Evolutionary conservation across 2,113 vertebrate species (phyloP).

Genomic region (Vicugna pacos): DNA sequence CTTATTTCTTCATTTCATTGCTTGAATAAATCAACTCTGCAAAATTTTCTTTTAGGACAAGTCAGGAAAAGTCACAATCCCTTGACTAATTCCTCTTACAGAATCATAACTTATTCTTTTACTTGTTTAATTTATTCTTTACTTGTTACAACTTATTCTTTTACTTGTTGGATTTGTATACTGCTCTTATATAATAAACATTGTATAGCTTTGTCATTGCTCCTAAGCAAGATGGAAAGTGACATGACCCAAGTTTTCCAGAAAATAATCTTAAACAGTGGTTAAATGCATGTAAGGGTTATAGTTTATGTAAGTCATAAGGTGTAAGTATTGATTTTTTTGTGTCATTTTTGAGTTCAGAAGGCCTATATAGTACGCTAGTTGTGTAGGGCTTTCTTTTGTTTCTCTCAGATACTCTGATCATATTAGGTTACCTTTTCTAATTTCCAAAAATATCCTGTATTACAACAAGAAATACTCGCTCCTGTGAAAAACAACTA

Average conservation of each 20-base stretch:
- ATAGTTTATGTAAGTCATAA: constrained; percentile 1
- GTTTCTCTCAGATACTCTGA: neutral
- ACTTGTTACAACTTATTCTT: neutral
- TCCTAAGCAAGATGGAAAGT: neutral
- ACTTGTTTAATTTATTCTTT: neutral
- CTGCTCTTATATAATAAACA: neutral
- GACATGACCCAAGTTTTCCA: neutral
- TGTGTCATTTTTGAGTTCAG: neutral
- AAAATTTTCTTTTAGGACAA: constrained; percentile 24
- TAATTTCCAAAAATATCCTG: neutral
- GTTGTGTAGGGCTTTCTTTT: neutral
- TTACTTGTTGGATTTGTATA: neutral
- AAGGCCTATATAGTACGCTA: neutral
- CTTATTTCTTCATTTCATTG: constrained; percentile 41
- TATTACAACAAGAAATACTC: constrained; percentile 33
- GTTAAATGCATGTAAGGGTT: neutral
- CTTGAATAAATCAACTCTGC: constrained; percentile 4
- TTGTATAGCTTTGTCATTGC: neutral
- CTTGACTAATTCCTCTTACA: neutral
- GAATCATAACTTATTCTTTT: neutral
- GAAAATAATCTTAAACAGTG: neutral
- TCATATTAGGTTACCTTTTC: neutral
- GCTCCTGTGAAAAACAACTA: neutral
- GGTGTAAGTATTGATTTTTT: neutral
- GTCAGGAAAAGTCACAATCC: neutral